phyloP scores from a whole-genome alignment of 2,888 invertebrate genomes.

The Molanna angustata region DNA sequence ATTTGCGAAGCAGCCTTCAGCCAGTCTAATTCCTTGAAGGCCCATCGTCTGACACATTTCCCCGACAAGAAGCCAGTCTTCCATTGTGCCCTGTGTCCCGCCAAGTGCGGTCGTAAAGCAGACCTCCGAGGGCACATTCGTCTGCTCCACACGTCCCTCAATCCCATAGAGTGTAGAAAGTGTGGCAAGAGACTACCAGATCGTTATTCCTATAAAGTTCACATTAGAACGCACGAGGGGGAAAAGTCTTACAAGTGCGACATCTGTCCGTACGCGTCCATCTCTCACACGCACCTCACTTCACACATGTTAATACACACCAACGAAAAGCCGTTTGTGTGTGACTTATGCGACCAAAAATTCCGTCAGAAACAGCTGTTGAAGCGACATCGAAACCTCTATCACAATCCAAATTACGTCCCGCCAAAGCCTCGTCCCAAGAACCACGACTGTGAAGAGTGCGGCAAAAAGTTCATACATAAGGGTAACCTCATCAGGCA shows the following conservation, averaged over 20 bases:
- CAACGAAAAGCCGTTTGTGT: conserved; percentile 89
- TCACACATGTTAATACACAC: conserved; percentile 95
- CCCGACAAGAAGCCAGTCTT: conserved; percentile 87
- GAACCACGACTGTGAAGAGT: conserved; percentile 86
- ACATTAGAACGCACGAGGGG: conserved; percentile 79
- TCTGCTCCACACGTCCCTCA: conserved; percentile 91
- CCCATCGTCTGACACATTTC: conserved; percentile 87
- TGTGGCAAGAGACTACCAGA: conserved; percentile 92
- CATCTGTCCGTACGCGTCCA: conserved; percentile 90
- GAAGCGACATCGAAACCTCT: conserved; percentile 85
- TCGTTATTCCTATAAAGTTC: conserved; percentile 75
- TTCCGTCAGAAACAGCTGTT: conserved; percentile 90
- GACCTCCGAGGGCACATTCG: conserved; percentile 95
- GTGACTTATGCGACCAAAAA: conserved; percentile 82
- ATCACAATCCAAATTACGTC: conserved; percentile 88
- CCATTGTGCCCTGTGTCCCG: conserved; percentile 92
- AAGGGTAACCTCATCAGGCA: conserved; percentile 92
- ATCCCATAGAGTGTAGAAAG: conserved; percentile 87
- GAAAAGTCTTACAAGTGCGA: conserved; percentile 96
- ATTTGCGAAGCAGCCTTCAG: conserved; percentile 89
- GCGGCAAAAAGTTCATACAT: conserved; percentile 72
- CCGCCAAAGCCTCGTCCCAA: conserved; percentile 87
- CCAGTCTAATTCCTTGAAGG: conserved; percentile 93
- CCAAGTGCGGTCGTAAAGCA: conserved; percentile 94
- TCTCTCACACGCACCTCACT: conserved; percentile 87